phyloP scores from a whole-genome alignment of 2,797 vertebrate genomes.

The Antennarius maculatus region DNA sequence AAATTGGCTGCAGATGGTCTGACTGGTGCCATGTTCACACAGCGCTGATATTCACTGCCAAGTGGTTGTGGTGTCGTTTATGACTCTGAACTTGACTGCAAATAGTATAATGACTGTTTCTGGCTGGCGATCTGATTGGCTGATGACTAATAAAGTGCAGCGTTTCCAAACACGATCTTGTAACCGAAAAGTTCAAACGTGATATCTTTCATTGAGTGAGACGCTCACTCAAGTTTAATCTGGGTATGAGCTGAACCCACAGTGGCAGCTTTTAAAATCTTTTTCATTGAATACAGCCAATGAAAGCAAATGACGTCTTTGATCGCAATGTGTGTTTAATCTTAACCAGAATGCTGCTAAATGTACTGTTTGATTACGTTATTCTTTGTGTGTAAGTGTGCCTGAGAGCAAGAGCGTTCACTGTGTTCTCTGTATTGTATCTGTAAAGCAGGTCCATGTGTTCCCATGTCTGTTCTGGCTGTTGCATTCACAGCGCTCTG shows the following conservation, averaged over 20 bases:
- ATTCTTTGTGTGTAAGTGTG: slow-evolving; percentile 6
- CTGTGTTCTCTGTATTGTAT: slow-evolving; percentile 3
- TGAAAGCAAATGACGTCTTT: slow-evolving; percentile 15
- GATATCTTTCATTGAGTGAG: background rate
- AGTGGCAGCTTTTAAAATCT: slow-evolving; percentile 12
- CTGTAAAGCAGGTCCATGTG: slow-evolving; percentile 21
- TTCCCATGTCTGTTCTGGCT: slow-evolving; percentile 26
- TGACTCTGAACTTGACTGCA: slow-evolving; percentile 27
- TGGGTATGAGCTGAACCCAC: background rate
- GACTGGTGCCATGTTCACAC: slow-evolving; percentile 37
- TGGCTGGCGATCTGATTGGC: slow-evolving; percentile 8
- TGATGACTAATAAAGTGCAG: slow-evolving; percentile 9
- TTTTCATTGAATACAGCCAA: slow-evolving; percentile 2
- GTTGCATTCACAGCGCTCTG: slow-evolving; percentile 12
- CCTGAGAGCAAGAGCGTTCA: background rate
- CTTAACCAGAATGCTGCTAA: slow-evolving; percentile 21
- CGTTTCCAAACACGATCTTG: background rate
- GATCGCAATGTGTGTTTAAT: slow-evolving; percentile 34
- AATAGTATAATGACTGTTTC: slow-evolving; percentile 12
- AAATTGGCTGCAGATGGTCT: slow-evolving; percentile 63
- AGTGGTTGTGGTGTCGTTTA: slow-evolving; percentile 25
- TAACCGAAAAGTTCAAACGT: slow-evolving; percentile 4
- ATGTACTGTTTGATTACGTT: slow-evolving; percentile 23
- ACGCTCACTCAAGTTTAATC: background rate
- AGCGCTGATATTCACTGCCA: slow-evolving; percentile 35